Evolutionary conservation across 1,140 invertebrate species (phyloP), one percentile per base, ranked within the genome.

Genomic region (Helicoverpa armigera): DNA sequence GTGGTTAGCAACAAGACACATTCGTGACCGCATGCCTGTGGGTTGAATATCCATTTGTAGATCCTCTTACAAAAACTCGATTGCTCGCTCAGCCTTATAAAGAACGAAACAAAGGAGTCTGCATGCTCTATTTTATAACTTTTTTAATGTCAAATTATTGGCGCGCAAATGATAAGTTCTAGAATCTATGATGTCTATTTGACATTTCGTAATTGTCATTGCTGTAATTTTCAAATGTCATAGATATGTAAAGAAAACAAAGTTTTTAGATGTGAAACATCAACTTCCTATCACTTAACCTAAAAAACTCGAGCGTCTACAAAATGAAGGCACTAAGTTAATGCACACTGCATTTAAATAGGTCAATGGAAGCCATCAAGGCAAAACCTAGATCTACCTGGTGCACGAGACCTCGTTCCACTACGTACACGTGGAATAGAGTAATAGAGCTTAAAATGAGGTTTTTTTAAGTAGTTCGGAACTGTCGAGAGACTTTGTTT

Each of bases 311-410:
- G 2, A 53, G 12, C 50, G 35, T 70, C 23, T 7, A 16, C 14
- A 61, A 35, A 75, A 70, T 70, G n/a, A 10, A 50, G 18, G 12
- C 18, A 75, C 53, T 67, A 58, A 14, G 48, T 70, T 72, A 78
- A 67, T 78, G 75, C 61, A 78, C 23, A 31, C 43, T 12, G 78
- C 58, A 43, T 31, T 65, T 81, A 87, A 85, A 85, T 85, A 81
- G 85, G 85, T 85, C 82, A 87, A 87, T 87, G 81, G 58, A 63
- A 82, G 74, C 81, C 58, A 79, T 80, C 83, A 84, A 87, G 86
- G 83, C 48, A 51, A 84, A 75, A 77, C 56, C 74, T 82, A 82
- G 80, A 84, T 83, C 67, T 78, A 83, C 69, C 77, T 86, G 69
- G 18, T 54, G 23, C 67, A 81, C 78, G 72, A 81, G 76, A 81